phyloP scores from a whole-genome alignment of 2,797 vertebrate species.

The Anguilla anguilla region DNA sequence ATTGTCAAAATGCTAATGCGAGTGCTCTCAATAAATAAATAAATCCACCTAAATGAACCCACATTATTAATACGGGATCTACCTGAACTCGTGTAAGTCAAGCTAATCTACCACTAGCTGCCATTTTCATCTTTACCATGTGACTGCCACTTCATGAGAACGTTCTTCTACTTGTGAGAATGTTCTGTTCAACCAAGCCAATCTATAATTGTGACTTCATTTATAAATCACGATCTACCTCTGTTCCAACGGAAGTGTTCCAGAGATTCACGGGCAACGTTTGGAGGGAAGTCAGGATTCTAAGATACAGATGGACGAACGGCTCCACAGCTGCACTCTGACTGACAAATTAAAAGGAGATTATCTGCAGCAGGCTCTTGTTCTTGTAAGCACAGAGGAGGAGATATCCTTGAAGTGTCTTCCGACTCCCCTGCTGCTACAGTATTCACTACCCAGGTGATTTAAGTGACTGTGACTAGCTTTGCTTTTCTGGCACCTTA shows the following conservation, averaged over 20 bases:
- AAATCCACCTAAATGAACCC: not conserved
- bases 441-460: not conserved
- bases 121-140: not conserved
- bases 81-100: not conserved
- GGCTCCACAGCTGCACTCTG: not conserved
- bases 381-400: not conserved
- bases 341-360: conserved; percentile 7
- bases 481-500: not conserved
- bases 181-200: not conserved
- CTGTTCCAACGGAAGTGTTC: conserved; percentile 24
- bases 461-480: not conserved
- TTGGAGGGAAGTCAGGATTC: conserved; percentile 25
- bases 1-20: not conserved
- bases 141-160: conserved; percentile 10
- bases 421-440: not conserved
- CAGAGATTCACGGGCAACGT: not conserved
- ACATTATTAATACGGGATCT: not conserved
- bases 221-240: conserved; percentile 31
- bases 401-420: not conserved
- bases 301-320: not conserved
- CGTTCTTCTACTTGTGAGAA: not conserved
- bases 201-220: conserved; percentile 27
- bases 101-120: not conserved
- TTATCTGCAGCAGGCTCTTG: not conserved
- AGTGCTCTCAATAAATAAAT: not conserved